These are phyloP conservation scores for Tortricodes alternella DNA, from an alignment of 2,888 invertebrate genomes.

Conservation along the genomic window DNA sequence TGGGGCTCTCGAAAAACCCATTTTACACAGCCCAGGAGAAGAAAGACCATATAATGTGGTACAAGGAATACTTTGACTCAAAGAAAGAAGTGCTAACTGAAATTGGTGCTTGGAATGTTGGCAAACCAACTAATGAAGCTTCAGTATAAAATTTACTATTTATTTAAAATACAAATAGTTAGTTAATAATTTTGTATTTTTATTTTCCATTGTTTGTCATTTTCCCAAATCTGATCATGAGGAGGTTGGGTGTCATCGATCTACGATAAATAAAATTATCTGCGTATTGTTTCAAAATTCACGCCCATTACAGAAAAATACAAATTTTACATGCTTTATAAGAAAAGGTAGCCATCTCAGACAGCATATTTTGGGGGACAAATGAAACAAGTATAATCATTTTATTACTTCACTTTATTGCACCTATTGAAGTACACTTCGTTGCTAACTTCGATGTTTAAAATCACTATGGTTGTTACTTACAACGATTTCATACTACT, in stretches of 20 bases:
- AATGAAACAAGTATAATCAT: conserved; percentile 43
- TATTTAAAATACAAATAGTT: conserved; percentile 39
- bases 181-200: conserved; percentile 3
- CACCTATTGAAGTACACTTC: conserved; percentile 81
- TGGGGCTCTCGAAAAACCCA: conserved; percentile 96
- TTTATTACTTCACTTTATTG: conserved; percentile 75
- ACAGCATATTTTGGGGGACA: conserved; percentile 13
- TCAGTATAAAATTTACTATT: conserved; percentile 37
- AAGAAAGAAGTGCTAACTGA: conserved; percentile 88
- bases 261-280: too few species aligned
- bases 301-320: too few species aligned
- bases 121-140: conserved; percentile 43
- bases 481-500: conserved; percentile 20
- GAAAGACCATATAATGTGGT: conserved; percentile 95
- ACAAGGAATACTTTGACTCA: conserved; percentile 92
- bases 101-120: conserved; percentile 82
- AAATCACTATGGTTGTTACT: conserved; percentile 46
- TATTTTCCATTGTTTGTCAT: not conserved
- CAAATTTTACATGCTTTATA: too few species aligned
- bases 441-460: conserved; percentile 69
- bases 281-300: too few species aligned
- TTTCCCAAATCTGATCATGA: too few species aligned
- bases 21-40: conserved; percentile 95
- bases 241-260: too few species aligned
- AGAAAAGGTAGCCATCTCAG: too few species aligned